These are phyloP conservation scores for Cryptomyrus ogoouensis DNA, from an alignment of 2,113 vertebrate genomes.

Conservation along the genomic window DNA sequence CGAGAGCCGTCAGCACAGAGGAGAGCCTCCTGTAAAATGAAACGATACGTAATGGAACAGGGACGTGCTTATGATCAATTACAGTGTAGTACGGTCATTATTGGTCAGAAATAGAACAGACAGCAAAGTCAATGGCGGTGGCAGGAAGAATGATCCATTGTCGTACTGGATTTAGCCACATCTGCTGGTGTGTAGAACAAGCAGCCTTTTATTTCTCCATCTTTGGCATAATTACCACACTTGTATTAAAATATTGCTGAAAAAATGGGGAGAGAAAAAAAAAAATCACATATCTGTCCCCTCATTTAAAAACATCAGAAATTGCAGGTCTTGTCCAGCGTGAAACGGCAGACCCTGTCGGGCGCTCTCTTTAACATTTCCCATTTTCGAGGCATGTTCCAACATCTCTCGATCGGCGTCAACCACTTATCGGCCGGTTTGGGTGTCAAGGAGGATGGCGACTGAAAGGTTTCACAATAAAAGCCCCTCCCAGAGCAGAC, in stretches of 20 bases:
- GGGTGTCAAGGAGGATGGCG: neutral
- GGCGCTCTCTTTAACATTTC: conserved; percentile 2
- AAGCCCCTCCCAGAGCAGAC: neutral
- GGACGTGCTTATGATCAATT: neutral
- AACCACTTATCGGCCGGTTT: neutral
- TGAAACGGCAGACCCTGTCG: neutral
- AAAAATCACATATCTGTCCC: neutral
- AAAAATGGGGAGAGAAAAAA: neutral
- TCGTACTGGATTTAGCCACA: neutral
- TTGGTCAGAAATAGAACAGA: neutral
- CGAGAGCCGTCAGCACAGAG: neutral
- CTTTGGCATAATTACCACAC: neutral
- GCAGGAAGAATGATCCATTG: neutral
- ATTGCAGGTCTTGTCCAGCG: neutral
- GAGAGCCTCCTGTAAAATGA: neutral
- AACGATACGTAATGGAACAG: neutral
- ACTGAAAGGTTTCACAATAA: neutral
- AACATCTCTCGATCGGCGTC: neutral
- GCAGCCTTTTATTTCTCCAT: neutral
- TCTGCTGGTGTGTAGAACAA: neutral
- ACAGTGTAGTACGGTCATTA: neutral
- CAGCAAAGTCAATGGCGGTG: neutral
- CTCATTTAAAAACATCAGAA: neutral
- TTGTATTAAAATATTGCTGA: neutral
- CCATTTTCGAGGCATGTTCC: neutral